Conservation (phyloP, 2,113 vertebrate genomes). For the Callipepla squamata region DNA sequence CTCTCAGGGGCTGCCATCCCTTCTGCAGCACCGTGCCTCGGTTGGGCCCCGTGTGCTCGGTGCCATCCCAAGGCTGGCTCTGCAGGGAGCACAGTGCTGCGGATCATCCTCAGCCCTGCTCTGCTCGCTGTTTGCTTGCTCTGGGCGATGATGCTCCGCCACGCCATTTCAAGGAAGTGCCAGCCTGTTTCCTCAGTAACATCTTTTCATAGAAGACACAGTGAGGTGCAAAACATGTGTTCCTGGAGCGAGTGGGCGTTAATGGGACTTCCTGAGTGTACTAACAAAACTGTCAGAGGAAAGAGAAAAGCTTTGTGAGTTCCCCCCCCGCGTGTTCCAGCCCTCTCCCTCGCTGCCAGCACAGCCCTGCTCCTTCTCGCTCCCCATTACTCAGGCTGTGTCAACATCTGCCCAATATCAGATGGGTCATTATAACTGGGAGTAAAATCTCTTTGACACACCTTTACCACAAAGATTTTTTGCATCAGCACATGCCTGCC, state of each 20-base stretch:
- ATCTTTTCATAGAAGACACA: slow-evolving; percentile 64
- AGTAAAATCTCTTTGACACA: neutral
- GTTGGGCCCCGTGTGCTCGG: neutral
- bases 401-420: neutral
- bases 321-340: slow-evolving; percentile 12
- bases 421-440: neutral
- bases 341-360: neutral
- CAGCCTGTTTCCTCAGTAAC: slow-evolving; percentile 39
- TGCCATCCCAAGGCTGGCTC: neutral
- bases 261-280: slow-evolving; percentile 58
- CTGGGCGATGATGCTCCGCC: neutral
- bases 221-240: slow-evolving; percentile 46
- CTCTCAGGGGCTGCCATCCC: neutral
- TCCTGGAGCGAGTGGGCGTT: slow-evolving; percentile 68
- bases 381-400: neutral
- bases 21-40: neutral
- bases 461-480: neutral
- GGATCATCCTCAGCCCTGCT: slow-evolving; percentile 1
- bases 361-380: neutral
- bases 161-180: slow-evolving; percentile 49
- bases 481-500: rapidly evolving
- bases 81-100: slow-evolving; percentile 26
- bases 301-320: neutral
- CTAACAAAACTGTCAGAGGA: slow-evolving; percentile 40
- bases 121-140: slow-evolving; percentile 8